A percentile compares a stretch with the other conserved stretches of the same genome.
Evolutionary conservation across 2,888 invertebrate species (phyloP).

Genomic region (Tenthredo notha): DNA sequence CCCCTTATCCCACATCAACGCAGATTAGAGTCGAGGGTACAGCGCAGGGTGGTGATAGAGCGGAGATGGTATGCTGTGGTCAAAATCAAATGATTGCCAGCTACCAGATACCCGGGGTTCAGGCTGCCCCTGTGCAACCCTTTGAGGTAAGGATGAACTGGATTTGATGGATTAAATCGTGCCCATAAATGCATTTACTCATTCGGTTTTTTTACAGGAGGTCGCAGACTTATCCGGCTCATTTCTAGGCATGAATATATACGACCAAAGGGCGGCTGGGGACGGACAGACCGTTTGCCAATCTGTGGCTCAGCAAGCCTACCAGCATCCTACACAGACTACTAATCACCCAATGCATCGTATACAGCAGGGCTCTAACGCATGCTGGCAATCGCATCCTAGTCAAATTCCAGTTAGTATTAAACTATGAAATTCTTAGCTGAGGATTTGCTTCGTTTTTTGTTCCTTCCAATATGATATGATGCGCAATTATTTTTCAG

Average conservation of each 20-base stretch:
- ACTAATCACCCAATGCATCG: conserved; percentile 66
- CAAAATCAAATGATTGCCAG: conserved; percentile 33
- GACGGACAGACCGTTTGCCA: conserved; percentile 65
- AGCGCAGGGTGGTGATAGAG: conserved; percentile 10
- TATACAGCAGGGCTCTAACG: conserved; percentile 67
- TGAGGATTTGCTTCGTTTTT: background rate
- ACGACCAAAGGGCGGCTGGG: conserved; percentile 69
- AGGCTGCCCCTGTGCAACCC: conserved; percentile 1
- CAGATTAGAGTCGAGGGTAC: conserved; percentile 11
- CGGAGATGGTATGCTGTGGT: conserved; percentile 34
- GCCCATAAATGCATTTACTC: background rate
- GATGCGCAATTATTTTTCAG: conserved; percentile 59
- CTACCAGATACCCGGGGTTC: conserved; percentile 35
- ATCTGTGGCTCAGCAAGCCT: conserved; percentile 66
- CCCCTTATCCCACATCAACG: background rate
- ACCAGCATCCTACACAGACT: conserved; percentile 68
- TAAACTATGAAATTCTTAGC: background rate
- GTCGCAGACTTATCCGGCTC: conserved; percentile 73
- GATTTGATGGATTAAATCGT: background rate
- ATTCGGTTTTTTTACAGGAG: conserved; percentile 63
- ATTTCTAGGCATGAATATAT: conserved; percentile 75
- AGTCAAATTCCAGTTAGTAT: conserved; percentile 71
- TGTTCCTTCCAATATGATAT: background rate
- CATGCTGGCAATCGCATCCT: conserved; percentile 74
- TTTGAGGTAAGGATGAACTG: conserved; percentile 25